Evolutionary conservation across 2,888 invertebrate genomes (phyloP), one percentile per base, ranked within the genome.

Genomic region (Hypomecis punctinalis): DNA sequence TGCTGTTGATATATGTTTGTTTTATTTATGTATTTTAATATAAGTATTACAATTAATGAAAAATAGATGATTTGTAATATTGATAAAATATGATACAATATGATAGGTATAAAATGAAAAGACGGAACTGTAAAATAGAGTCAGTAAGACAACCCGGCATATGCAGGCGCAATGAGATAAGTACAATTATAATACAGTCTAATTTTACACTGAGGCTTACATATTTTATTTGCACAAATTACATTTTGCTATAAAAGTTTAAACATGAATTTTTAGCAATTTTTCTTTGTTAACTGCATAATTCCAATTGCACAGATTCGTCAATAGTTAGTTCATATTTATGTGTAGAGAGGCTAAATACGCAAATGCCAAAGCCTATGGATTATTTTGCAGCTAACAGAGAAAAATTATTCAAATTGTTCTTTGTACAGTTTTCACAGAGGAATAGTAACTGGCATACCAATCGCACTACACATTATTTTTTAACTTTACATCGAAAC

Each of bases 401-500:
- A 56, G 37, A 57, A 57, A 55, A 49, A 5, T 8, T 48, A 48
- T 37, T 13, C 6, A 33, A 4, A 8, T 55, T 37, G 10, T 64
- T 57, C 42, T 71, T 70, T 73, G 72, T 76, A 72, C 71, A 71
- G 67, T 73, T 66, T 66, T 67, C 75, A 76, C 65, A 69, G 70
- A 73, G 63, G 11, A 37, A 46, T 37, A 36, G 37, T 37, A 13
- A 37, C 37, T 37, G 73, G 71, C 73, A 79, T 77, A 74, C 51
- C 63, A 66, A 75, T 74, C 71, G 81, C 84, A 85, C 77, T 70
- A 80, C 82, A 83, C 76, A 71, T 79, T 84, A 72, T 80, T 84
- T 87, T 90, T 87, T 88, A 83, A 88, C 90, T 91, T 91, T 91
- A 90, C 90, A 91, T 91, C 89, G 90, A 91, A 90, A 82, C 79